A percentile compares a stretch with the other conserved stretches of the same genome.
Conservation (phyloP, 2,888 invertebrate species). For the Agrenia bidenticulata region DNA sequence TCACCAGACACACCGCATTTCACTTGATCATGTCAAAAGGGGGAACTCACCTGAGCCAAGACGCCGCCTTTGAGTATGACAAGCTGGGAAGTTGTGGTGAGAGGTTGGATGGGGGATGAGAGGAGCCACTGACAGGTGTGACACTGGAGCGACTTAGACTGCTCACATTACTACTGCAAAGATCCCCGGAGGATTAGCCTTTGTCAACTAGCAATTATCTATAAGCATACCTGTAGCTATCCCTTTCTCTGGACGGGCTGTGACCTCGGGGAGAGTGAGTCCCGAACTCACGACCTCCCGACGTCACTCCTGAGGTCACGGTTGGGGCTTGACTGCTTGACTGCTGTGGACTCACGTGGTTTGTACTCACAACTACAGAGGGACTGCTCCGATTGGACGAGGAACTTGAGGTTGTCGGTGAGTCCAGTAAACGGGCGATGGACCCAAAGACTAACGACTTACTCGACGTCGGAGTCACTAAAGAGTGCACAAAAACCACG, state of each 20-base stretch:
- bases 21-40: too few species aligned
- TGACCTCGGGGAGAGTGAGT: slow-evolving; percentile 73
- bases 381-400: slow-evolving; percentile 54
- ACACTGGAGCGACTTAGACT: slow-evolving; percentile 74
- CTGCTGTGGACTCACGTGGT: slow-evolving; percentile 19
- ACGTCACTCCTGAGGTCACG: too few species aligned
- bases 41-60: slow-evolving; percentile 50
- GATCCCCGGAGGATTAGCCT: background rate
- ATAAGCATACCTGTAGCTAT: slow-evolving; percentile 73
- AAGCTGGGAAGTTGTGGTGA: slow-evolving; percentile 50
- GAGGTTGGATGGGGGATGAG: slow-evolving; percentile 48
- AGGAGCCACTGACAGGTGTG: slow-evolving; percentile 58
- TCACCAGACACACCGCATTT: too few species aligned
- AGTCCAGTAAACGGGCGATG: slow-evolving; percentile 51
- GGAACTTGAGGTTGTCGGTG: slow-evolving; percentile 38
- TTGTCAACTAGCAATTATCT: background rate
- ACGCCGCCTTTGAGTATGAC: slow-evolving; percentile 51
- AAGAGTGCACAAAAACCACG: background rate
- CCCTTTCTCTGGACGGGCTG: slow-evolving; percentile 76
- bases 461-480: slow-evolving; percentile 9
- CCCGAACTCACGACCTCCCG: slow-evolving; percentile 25
- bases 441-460: slow-evolving; percentile 45
- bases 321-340: background rate
- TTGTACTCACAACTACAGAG: slow-evolving; percentile 27
- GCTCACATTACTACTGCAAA: slow-evolving; percentile 75